Conservation (phyloP, 2,888 invertebrate genomes). For the Drosophila barbarae region DNA sequence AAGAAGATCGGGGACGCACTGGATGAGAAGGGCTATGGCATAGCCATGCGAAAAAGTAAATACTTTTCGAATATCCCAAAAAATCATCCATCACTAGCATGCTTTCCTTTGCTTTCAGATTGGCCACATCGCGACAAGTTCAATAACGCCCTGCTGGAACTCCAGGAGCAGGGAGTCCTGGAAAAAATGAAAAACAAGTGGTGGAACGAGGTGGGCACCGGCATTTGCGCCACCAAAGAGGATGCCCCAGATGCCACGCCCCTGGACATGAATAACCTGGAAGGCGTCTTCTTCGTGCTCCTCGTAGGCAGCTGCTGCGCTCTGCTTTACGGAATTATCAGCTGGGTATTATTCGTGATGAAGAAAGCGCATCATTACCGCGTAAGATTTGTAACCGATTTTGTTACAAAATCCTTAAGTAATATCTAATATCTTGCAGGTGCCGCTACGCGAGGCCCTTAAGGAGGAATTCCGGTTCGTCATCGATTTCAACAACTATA, state of each 20-base stretch:
- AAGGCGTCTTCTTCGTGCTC: slow-evolving; percentile 84
- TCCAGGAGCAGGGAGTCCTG: slow-evolving; percentile 91
- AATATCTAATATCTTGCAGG: slow-evolving; percentile 78
- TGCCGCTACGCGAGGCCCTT: slow-evolving; percentile 84
- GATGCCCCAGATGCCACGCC: slow-evolving; percentile 78
- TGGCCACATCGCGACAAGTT: slow-evolving; percentile 85
- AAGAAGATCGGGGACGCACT: slow-evolving; percentile 83
- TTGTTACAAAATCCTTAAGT: slow-evolving; percentile 15
- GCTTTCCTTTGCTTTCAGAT: slow-evolving; percentile 57
- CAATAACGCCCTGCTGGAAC: slow-evolving; percentile 88
- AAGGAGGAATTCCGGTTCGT: slow-evolving; percentile 87
- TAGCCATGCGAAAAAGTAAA: slow-evolving; percentile 85
- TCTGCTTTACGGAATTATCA: slow-evolving; percentile 72
- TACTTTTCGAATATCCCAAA: background rate
- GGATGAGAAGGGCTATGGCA: slow-evolving; percentile 87
- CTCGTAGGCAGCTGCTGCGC: slow-evolving; percentile 80
- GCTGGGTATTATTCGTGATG: slow-evolving; percentile 74
- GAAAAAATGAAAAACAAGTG: slow-evolving; percentile 90
- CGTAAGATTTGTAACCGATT: slow-evolving; percentile 47
- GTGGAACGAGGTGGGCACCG: slow-evolving; percentile 92
- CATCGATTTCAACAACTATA: slow-evolving; percentile 85
- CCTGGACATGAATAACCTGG: slow-evolving; percentile 84
- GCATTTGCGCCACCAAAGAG: slow-evolving; percentile 82
- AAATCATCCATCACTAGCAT: no score
- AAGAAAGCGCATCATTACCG: slow-evolving; percentile 72